Base-by-base conservation (phyloP, 2,797 vertebrate species). In the Harpia harpyja region DNA sequence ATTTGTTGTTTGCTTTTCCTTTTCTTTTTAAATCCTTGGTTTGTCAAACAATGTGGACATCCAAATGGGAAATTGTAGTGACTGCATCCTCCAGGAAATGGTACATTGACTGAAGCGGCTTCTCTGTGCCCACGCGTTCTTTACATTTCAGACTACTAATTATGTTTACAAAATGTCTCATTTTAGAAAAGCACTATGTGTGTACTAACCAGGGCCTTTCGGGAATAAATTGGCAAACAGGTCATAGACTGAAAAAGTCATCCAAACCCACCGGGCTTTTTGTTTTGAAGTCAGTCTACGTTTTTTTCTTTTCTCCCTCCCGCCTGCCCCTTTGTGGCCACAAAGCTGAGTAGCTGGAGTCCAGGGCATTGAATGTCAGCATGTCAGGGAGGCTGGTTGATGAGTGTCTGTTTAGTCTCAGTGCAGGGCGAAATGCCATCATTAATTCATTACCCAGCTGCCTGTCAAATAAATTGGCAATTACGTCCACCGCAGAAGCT, bases 381-480 rank as follows among this genome's bases (percentile, higher is more conserved):
- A 96, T 98, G 99, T 98, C 98, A 98, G 98, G 98, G 98, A 99
- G 98, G 98, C 98, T 97, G 98, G 98, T 96, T 98, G 99, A 99
- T 98, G 98, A 98, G 98, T 98, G 99, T 98, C 98, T 99, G 98
- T 99, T 99, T 99, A 99, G 99, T 99, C 99, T 99, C 99, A 98
- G 98, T 97, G 98, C 98, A 98, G 98, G 99, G 99, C 98, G 98
- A 99, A 99, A 99, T 99, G 99, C 99, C 99, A 99, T 99, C 99
- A 99, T 99, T 99, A 99, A 99, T 99, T 99, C 99, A 99, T 99
- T 99, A 99, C 98, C 98, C 99, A 98, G 99, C 99, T 99, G 99
- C 99, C 99, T 99, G 99, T 99, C 99, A 99, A 99, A 99, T 99
- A 99, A 99, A 99, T 99, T 99, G 99, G 98, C 99, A 99, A 99